A percentile compares a stretch with the other conserved stretches of the same genome.
These are phyloP conservation scores for Dendrolimus kikuchii DNA, from an alignment of 1,140 invertebrate species.

Conservation along the genomic window DNA sequence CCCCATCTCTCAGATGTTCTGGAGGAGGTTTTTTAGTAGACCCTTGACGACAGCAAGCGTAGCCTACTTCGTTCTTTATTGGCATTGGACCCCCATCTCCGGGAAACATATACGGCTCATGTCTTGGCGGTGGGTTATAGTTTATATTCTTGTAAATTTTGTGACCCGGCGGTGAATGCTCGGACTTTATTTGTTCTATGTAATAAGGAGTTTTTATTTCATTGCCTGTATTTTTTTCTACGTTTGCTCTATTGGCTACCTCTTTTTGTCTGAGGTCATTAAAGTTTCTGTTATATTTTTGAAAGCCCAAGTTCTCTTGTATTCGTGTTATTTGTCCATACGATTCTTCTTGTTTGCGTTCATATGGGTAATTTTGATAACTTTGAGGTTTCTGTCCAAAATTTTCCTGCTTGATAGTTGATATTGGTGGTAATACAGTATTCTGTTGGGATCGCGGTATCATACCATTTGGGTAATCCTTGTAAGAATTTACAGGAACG, in stretches of 20 bases:
- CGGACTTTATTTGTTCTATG: constrained; percentile 70
- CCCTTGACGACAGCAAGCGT: constrained; percentile 80
- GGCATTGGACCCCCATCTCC: constrained; percentile 78
- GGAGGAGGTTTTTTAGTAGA: constrained; percentile 79
- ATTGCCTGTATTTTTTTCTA: constrained; percentile 19
- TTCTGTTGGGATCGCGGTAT: constrained; percentile 35
- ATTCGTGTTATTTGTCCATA: constrained; percentile 39
- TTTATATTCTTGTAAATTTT: constrained; percentile 70
- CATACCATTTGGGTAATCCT: constrained; percentile 45
- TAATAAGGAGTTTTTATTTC: constrained; percentile 62
- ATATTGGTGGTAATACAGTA: constrained; percentile 64
- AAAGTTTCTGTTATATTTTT: constrained; percentile 51
- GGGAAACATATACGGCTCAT: constrained; percentile 73
- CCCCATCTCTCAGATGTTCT: constrained; percentile 81
- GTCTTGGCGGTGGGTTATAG: constrained; percentile 44
- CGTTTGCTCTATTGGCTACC: constrained; percentile 22
- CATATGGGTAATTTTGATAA: constrained; percentile 41
- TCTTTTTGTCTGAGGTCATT: constrained; percentile 33
- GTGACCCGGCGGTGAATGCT: constrained; percentile 67
- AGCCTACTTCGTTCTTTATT: constrained; percentile 74
- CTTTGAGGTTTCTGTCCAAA: constrained; percentile 40
- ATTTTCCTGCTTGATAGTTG: constrained; percentile 69
- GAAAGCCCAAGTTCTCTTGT: constrained; percentile 57
- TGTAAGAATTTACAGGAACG: constrained; percentile 22
- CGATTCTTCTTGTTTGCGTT: constrained; percentile 36